Percentiles rank a stretch among this genome's conserved stretches.
Evolutionary conservation across 64 coral and sea anemone species (phyloP).

Genomic region (Exaiptasia diaphana): DNA sequence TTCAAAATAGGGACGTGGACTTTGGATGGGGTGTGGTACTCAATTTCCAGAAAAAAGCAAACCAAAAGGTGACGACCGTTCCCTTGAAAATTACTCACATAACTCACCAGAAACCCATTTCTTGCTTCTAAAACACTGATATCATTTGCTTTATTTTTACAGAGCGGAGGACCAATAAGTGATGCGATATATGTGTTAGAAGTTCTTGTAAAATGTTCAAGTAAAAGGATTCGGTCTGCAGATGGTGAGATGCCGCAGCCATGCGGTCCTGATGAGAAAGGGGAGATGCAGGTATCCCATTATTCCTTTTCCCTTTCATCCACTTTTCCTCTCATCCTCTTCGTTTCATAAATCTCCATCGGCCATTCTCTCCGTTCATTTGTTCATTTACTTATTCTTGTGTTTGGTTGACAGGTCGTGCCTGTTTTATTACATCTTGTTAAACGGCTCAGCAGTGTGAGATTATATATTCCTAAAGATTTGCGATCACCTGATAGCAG

Average conservation of each 20-base stretch:
- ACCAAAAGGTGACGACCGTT: constrained; percentile 99
- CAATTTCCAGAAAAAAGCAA: constrained; percentile 97
- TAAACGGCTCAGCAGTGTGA: constrained; percentile 85
- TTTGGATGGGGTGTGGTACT: constrained; percentile 96
- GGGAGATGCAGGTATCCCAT: constrained; percentile 99
- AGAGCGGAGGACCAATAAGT: constrained; percentile 45
- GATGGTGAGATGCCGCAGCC: constrained; percentile 82
- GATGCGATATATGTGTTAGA: constrained; percentile 86
- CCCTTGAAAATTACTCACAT: no score
- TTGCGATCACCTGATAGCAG: constrained; percentile 85
- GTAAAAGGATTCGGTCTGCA: constrained; percentile 74
- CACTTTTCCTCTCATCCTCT: no score
- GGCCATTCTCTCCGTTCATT: no score
- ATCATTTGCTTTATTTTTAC: background rate
- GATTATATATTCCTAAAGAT: constrained; percentile 95
- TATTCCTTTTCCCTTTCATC: no score
- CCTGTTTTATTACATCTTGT: constrained; percentile 90
- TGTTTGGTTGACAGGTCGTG: constrained; percentile 56
- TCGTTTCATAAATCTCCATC: no score
- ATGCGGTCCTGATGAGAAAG: constrained; percentile 70
- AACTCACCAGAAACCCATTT: no score
- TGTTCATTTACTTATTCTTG: no score
- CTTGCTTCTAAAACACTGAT: no score
- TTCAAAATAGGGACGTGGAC: constrained; percentile 80
- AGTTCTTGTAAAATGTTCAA: constrained; percentile 82